These are phyloP conservation scores for Tenthredo mesomela DNA, from an alignment of 2,888 invertebrate species.

Conservation along the genomic window DNA sequence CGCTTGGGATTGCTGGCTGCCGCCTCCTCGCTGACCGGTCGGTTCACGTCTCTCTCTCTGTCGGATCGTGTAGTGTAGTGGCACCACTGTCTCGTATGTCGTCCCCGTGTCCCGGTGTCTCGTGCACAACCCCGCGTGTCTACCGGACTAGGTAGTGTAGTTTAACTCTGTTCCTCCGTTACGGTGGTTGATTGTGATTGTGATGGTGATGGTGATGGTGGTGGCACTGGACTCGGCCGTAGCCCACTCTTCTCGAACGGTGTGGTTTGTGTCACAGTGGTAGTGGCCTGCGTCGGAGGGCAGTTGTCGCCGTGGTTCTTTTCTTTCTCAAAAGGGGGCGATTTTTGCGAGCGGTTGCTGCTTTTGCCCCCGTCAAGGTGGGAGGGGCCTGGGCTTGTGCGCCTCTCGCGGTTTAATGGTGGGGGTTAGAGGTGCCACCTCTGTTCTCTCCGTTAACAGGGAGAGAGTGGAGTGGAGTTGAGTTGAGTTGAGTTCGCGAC, in stretches of 20 bases:
- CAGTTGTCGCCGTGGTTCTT: conserved; percentile 75
- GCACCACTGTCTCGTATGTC: conserved; percentile 52
- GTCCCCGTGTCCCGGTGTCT: conserved; percentile 43
- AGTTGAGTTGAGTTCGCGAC: conserved; percentile 11
- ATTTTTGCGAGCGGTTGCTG: conserved; percentile 73
- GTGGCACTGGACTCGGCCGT: conserved; percentile 5
- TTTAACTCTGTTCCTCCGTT: conserved; percentile 58
- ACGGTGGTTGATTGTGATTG: conserved; percentile 66
- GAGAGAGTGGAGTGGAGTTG: conserved; percentile 9
- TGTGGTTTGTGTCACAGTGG: conserved; percentile 58
- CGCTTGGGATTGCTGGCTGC: not conserved
- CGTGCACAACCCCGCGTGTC: conserved; percentile 53
- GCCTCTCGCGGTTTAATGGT: conserved; percentile 59
- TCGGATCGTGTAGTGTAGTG: conserved; percentile 53
- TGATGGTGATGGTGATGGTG: conserved; percentile 60
- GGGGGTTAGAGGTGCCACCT: conserved; percentile 56
- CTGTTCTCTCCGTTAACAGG: conserved; percentile 39
- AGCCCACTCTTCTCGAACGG: not conserved
- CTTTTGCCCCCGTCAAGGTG: conserved; percentile 65
- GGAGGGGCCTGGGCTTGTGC: conserved; percentile 72
- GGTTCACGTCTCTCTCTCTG: conserved; percentile 53
- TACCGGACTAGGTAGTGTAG: conserved; percentile 51
- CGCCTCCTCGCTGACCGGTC: conserved; percentile 33
- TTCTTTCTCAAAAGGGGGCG: conserved; percentile 72
- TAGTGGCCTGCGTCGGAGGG: conserved; percentile 57